These are phyloP conservation scores for Tinea semifulvella DNA, from an alignment of 2,888 invertebrate genomes.

Conservation along the genomic window DNA sequence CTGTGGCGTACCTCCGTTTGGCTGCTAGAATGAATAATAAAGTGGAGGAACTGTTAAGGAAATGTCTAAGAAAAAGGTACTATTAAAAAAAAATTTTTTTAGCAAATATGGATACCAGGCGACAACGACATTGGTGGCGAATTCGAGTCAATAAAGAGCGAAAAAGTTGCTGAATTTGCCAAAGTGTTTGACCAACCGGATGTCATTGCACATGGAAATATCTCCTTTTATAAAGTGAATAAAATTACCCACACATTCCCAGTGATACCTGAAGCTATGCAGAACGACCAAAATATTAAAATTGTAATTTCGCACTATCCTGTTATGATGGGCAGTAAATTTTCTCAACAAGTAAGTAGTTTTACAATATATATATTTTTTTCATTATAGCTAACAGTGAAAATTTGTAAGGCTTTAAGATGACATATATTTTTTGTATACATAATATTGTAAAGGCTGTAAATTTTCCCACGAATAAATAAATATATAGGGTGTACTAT, in stretches of 20 bases:
- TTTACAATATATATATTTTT: conserved; percentile 5
- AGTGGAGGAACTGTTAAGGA: too few species aligned
- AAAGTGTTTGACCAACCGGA: conserved; percentile 77
- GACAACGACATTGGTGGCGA: conserved; percentile 99
- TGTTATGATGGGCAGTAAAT: conserved; percentile 1
- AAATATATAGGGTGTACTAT: too few species aligned
- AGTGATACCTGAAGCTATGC: conserved; percentile 42
- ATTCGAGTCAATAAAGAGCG: conserved; percentile 72
- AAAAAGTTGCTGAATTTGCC: conserved; percentile 78
- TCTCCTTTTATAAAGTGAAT: conserved; percentile 80
- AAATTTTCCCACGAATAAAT: too few species aligned
- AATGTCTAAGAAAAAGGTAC: too few species aligned
- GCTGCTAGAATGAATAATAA: too few species aligned
- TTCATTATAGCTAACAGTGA: too few species aligned
- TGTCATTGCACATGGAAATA: conserved; percentile 66
- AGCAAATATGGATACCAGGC: conserved; percentile 90
- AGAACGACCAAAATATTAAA: conserved; percentile 55
- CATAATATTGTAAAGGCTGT: too few species aligned
- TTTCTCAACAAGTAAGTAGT: neutral
- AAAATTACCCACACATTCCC: conserved; percentile 72
- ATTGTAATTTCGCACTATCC: conserved; percentile 82
- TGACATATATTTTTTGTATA: too few species aligned
- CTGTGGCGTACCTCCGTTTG: too few species aligned
- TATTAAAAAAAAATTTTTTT: too few species aligned
- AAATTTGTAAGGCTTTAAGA: too few species aligned